Evolutionary conservation across 2,888 invertebrate species (phyloP).

Genomic region (Agrilus mali): DNA sequence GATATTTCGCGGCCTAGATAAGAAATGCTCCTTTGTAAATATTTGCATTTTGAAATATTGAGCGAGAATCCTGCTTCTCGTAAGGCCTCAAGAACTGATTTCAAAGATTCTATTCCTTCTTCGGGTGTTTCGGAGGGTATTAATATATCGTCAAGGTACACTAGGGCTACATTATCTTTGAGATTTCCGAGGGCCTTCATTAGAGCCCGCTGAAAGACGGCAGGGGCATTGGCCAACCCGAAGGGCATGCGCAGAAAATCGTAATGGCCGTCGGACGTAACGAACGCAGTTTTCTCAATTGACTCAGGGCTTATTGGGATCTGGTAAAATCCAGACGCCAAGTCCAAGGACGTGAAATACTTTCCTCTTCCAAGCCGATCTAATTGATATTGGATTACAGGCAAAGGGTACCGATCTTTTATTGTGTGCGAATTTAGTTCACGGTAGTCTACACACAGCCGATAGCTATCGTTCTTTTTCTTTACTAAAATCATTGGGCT

Average conservation of each 20-base stretch:
- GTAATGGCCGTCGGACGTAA: too few species aligned
- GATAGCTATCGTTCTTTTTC: too few species aligned
- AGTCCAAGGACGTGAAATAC: not conserved
- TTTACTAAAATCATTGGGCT: not conserved
- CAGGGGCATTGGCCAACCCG: too few species aligned
- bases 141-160: too few species aligned
- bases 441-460: too few species aligned
- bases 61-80: conserved; percentile 1
- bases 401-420: not conserved
- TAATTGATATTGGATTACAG: not conserved
- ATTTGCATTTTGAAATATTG: too few species aligned
- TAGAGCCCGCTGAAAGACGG: too few species aligned
- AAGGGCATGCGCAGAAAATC: too few species aligned
- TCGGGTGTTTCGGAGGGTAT: conserved; percentile 6
- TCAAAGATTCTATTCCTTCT: conserved; percentile 1
- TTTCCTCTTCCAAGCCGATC: not conserved
- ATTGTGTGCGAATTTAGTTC: not conserved
- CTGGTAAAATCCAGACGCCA: conserved; percentile 2
- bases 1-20: conserved; percentile 14
- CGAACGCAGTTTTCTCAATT: not conserved
- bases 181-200: too few species aligned
- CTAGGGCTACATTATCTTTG: too few species aligned
- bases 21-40: conserved; percentile 8
- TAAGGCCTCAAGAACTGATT: not conserved
- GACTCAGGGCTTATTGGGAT: not conserved